Conservation (phyloP, 2,113 vertebrate genomes). For the Nibea coibor region DNA sequence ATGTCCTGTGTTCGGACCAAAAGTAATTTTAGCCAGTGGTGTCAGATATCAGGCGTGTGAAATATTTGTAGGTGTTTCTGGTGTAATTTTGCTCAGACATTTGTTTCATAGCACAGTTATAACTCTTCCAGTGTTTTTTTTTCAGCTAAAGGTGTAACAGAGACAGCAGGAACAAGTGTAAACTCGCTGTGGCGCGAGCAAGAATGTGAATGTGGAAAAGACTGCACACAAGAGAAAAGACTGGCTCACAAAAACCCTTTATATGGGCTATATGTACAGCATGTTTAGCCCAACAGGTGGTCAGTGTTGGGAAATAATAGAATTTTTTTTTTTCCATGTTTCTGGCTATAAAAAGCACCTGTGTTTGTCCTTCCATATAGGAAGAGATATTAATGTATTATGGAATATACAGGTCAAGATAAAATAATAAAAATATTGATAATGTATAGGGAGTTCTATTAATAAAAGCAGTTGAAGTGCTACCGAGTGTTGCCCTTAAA, state of each 20-base stretch:
- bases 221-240: neutral
- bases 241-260: neutral
- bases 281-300: neutral
- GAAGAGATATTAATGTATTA: neutral
- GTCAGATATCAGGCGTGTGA: conserved; percentile 13
- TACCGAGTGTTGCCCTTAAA: no score
- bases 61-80: conserved; percentile 54
- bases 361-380: neutral
- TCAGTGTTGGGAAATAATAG: neutral
- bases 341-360: neutral
- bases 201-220: neutral
- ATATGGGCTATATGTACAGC: neutral
- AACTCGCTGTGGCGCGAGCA: neutral
- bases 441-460: no score
- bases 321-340: no score
- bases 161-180: conserved; percentile 9
- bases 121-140: conserved; percentile 24
- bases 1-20: neutral
- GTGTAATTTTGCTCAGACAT: conserved; percentile 28
- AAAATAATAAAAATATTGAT: no score
- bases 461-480: no score
- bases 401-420: no score
- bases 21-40: conserved; percentile 32
- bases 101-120: conserved; percentile 14
- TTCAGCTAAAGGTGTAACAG: neutral